These are phyloP conservation scores for Apostichopus japonicus DNA, from an alignment of 35 echinoderm and acorn worm genomes.

Conservation along the genomic window DNA sequence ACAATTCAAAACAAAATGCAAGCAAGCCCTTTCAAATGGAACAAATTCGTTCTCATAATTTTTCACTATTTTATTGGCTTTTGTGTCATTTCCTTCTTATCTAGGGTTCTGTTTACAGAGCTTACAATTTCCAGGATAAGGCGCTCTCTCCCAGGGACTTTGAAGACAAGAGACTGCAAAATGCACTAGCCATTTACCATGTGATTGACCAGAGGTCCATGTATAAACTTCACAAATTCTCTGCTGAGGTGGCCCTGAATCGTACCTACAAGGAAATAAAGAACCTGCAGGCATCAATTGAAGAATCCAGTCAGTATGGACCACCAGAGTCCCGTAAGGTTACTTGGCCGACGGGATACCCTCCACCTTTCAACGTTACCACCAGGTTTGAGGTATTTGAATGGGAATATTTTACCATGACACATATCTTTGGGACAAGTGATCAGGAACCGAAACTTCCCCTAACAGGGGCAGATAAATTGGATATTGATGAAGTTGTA, in stretches of 20 bases:
- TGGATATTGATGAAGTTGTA: slow-evolving; percentile 93
- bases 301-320: slow-evolving; percentile 66
- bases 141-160: slow-evolving; percentile 67
- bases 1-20: too few species aligned
- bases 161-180: slow-evolving; percentile 67
- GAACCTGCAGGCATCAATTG: slow-evolving; percentile 58
- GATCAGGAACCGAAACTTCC: slow-evolving; percentile 86
- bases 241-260: slow-evolving; percentile 77
- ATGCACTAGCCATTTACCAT: slow-evolving; percentile 81
- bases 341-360: slow-evolving; percentile 85
- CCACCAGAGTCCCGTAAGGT: slow-evolving; percentile 77
- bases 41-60: too few species aligned
- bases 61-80: too few species aligned
- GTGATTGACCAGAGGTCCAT: slow-evolving; percentile 84
- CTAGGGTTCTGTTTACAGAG: slow-evolving; percentile 79
- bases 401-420: slow-evolving; percentile 99
- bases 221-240: slow-evolving; percentile 94
- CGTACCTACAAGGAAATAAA: slow-evolving; percentile 74
- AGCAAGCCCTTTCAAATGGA: too few species aligned
- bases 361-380: slow-evolving; percentile 75
- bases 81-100: background rate
- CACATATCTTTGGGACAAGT: slow-evolving; percentile 77
- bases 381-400: slow-evolving; percentile 86
- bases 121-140: slow-evolving; percentile 89
- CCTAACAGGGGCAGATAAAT: slow-evolving; percentile 78